phyloP scores from a whole-genome alignment of 2,113 vertebrate species.

The Protomyctophum bolini region DNA sequence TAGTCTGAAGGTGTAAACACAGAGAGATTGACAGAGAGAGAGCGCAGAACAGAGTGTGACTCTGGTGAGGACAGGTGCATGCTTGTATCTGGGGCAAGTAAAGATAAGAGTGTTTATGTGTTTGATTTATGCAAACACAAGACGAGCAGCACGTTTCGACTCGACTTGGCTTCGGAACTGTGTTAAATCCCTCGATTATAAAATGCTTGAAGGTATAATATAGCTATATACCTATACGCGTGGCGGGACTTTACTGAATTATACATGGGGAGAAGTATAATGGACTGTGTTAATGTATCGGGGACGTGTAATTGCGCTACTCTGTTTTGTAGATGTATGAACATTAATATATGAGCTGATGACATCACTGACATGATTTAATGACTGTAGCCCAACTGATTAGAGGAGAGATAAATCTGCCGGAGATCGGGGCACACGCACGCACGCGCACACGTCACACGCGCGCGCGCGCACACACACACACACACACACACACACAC shows the following conservation, averaged over 20 bases:
- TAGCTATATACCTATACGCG: not conserved
- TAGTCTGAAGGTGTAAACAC: not conserved
- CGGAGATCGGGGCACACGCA: constrained; percentile 21
- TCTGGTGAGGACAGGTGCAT: constrained; percentile 59
- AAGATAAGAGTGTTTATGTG: constrained; percentile 64
- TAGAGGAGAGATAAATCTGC: constrained; percentile 48
- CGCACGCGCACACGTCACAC: constrained; percentile 10
- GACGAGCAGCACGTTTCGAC: not conserved
- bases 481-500: constrained; percentile 26
- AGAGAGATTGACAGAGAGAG: constrained; percentile 12
- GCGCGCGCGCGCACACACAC: constrained; percentile 14
- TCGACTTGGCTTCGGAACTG: too few species aligned
- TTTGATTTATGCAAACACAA: constrained; percentile 56
- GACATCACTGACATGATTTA: constrained; percentile 61
- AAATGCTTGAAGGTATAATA: not conserved
- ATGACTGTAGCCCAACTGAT: constrained; percentile 34
- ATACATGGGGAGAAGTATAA: not conserved
- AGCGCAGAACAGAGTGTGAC: constrained; percentile 45
- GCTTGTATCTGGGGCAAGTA: constrained; percentile 55
- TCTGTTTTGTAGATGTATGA: not conserved
- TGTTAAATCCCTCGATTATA: too few species aligned
- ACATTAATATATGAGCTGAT: constrained; percentile 15
- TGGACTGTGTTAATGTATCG: constrained; percentile 2
- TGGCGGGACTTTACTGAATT: not conserved
- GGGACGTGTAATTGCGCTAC: constrained; percentile 3